Evolutionary conservation across 2,797 vertebrate species (phyloP), one percentile per base, ranked within the genome.

Genomic region (Cyprinodon diabolis): DNA sequence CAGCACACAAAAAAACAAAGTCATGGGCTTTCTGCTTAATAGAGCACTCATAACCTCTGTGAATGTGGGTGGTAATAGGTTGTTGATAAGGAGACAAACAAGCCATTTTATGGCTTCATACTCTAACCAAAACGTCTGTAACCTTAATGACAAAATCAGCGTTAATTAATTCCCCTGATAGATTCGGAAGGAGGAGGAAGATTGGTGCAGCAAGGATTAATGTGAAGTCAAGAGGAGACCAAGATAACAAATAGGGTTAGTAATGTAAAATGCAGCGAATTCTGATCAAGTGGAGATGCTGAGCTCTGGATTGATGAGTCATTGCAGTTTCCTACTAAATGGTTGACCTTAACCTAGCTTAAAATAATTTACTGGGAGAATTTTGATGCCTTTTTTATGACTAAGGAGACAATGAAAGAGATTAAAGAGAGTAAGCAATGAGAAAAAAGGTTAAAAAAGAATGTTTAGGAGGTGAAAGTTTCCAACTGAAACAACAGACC

Each of bases 141-240:
- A 73, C 15, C 60, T 70, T 58, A 19, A 71, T 74, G 71, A 77
- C 69, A 75, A 75, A 56, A 25, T 62, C 71, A 35, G 25, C 17
- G 74, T 69, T 82, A 84, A 79, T 84, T 79, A 86, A 82, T 68
- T 71, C 69, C 23, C 76, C 72, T 40, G 70, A 56, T 19, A 58
- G 43, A 40, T 40, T 0, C 4, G 2, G 35, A 14, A 30, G 6
- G 4, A 15, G 11, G 14, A 8, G 65, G 1, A 4, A 21, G 70
- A 21, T 1, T 1, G 45, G 58, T 2, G 1, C 62, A 17, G 14
- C 1, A 19, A 68, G 35, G 56, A 57, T 35, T 57, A 40, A 72
- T 52, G 43, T 12, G 25, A 71, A 58, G 48, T n/a, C 43, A 58
- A 52, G 43, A 49, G 25, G 55, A 21, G 30, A 35, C 12, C 54